Conservation (phyloP, 2,113 vertebrate genomes). For the Chloroceryle aenea region DNA sequence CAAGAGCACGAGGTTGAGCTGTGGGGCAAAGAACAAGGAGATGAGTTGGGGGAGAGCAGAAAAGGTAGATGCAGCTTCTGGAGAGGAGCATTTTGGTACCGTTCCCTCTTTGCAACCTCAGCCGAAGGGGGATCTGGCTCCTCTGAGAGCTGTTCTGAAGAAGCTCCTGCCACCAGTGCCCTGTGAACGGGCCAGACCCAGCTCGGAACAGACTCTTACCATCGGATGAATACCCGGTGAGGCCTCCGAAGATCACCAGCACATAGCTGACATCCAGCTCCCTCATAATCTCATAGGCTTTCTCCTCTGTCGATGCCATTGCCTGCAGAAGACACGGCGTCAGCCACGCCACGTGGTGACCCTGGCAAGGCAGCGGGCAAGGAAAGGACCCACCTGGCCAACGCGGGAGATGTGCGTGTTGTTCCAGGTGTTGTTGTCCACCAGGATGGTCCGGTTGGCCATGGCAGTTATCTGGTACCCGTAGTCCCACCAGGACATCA, state of each 20-base stretch:
- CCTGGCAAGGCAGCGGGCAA: rapidly evolving
- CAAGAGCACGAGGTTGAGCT: not conserved
- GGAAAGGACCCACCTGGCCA: conserved; percentile 85
- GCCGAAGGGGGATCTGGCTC: not conserved
- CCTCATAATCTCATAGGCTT: conserved; percentile 98
- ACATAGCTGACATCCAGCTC: conserved; percentile 98
- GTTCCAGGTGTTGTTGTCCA: conserved; percentile 99
- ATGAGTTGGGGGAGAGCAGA: no score
- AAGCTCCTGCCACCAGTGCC: rapidly evolving
- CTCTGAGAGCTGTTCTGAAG: not conserved
- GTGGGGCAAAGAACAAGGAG: not conserved
- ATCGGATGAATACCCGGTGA: conserved; percentile 96
- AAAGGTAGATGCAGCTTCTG: rapidly evolving
- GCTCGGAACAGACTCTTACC: conserved; percentile 70
- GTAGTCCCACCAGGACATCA: conserved; percentile 99
- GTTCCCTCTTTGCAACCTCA: rapidly evolving
- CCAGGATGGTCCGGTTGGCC: conserved; percentile 97
- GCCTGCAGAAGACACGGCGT: conserved; percentile 74
- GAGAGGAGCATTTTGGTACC: rapidly evolving
- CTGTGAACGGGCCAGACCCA: rapidly evolving
- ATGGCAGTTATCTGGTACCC: conserved; percentile 98
- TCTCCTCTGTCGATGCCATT: conserved; percentile 97
- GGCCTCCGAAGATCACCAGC: conserved; percentile 96
- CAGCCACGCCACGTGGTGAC: rapidly evolving
- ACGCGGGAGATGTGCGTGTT: conserved; percentile 98